These are phyloP conservation scores for Cepphus grylle DNA, from an alignment of 2,113 vertebrate genomes.

Conservation along the genomic window DNA sequence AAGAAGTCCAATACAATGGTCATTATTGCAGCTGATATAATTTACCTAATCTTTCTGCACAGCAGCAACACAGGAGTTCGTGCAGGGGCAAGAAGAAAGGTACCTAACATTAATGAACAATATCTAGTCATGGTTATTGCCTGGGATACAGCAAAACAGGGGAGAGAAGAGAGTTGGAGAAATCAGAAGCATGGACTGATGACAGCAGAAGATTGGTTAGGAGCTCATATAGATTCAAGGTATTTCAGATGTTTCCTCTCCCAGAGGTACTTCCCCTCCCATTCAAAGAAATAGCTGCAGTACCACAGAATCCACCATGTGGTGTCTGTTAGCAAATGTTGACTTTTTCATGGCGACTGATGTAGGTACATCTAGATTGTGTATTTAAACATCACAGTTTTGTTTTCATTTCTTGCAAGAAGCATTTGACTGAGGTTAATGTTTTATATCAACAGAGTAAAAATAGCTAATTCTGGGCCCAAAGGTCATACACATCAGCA, in stretches of 20 bases:
- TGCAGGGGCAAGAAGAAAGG: not conserved
- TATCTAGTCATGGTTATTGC: not conserved
- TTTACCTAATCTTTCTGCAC: not conserved
- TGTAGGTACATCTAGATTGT: slow-evolving; percentile 56
- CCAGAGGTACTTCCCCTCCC: not conserved
- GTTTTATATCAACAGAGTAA: slow-evolving; percentile 66
- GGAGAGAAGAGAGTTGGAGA: not conserved
- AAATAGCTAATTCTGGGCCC: slow-evolving; percentile 67
- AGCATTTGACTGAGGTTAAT: slow-evolving; percentile 64
- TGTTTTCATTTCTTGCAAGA: slow-evolving; percentile 66
- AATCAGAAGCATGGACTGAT: not conserved
- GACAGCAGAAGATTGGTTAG: not conserved
- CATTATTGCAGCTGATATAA: not conserved
- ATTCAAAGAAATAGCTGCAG: slow-evolving; percentile 10
- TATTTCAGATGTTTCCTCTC: not conserved
- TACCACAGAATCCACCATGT: slow-evolving; percentile 54
- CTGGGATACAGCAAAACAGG: not conserved
- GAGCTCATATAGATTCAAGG: not conserved
- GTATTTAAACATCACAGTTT: slow-evolving; percentile 64
- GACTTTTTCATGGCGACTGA: slow-evolving; percentile 52
- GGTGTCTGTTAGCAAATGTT: slow-evolving; percentile 64
- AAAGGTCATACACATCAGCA: slow-evolving; percentile 67
- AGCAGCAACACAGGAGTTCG: not conserved
- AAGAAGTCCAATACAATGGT: not conserved
- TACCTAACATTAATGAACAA: not conserved